Percentiles rank a stretch among this genome's conserved stretches.
These are phyloP conservation scores for Halocynthia roretzi DNA, from an alignment of 23 tunicate species.

Conservation along the genomic window DNA sequence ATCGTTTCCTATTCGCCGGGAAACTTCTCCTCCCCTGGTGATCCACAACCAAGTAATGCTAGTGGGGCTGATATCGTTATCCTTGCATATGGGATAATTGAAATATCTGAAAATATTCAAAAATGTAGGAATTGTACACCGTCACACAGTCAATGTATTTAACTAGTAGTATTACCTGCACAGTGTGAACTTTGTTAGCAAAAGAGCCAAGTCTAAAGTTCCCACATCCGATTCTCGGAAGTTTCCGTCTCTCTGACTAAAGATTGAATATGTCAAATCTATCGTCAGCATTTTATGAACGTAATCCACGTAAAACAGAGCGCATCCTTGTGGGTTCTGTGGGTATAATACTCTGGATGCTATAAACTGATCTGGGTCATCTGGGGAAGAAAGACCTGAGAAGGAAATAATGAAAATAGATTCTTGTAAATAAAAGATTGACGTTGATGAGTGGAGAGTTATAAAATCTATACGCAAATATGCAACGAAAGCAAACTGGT, in stretches of 20 bases:
- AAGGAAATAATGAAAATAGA: too few species aligned
- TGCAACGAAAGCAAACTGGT: not conserved
- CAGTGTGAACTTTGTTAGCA: not conserved
- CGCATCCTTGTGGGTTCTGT: not conserved
- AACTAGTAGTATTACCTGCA: not conserved
- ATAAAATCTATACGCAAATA: not conserved
- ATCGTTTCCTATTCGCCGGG: constrained; percentile 6
- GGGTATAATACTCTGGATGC: not conserved
- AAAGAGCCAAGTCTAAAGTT: constrained; percentile 7
- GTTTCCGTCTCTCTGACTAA: constrained; percentile 4
- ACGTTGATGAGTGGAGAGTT: too few species aligned
- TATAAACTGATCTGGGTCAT: not conserved
- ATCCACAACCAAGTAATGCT: constrained; percentile 7
- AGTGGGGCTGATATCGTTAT: not conserved
- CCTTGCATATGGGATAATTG: not conserved
- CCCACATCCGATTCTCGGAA: not conserved
- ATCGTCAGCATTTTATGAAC: not conserved
- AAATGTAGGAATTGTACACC: not conserved
- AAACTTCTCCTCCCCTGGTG: constrained; percentile 2
- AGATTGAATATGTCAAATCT: constrained; percentile 7
- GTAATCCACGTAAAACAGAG: constrained; percentile 15
- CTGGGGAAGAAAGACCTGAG: constrained; percentile 8
- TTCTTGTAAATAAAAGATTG: too few species aligned
- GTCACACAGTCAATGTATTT: not conserved
- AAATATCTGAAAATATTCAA: not conserved